Evolutionary conservation across 2,888 invertebrate species (phyloP), one percentile per base, ranked within the genome.

Genomic region (Nymphalis urticae): DNA sequence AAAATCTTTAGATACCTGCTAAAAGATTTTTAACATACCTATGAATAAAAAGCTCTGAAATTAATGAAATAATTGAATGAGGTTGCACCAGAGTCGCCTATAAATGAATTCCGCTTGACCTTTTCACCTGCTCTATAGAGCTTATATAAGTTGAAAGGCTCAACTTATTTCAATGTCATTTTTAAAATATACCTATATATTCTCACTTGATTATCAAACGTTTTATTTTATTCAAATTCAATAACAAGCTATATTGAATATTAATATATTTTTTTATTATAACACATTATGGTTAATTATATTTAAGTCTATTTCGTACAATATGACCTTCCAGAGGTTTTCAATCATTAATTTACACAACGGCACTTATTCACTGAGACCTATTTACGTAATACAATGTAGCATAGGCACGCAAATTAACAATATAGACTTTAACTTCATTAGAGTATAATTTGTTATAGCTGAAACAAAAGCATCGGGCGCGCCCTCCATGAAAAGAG

Each of bases 401-500:
- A 61, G n/a, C 64, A 50, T 48, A 48, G 19, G 54, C 47, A 54
- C 48, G 13, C 60, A 58, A 67, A 61, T 62, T 64, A 60, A 66
- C 24, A 64, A 59, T 60, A 68, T 27, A 53, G n/a, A 48, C 51
- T 48, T 65, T 69, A 62, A 50, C 17, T 53, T 66, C 47, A 36
- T 67, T 56, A 56, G 54, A 56, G 54, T 56, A 67, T 66, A 64
- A 62, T 72, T 70, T 76, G 71, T 75, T 72, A 60, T 79, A 89
- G 88, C 80, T 81, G 87, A 86, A 77, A 83, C 83, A 47, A 79
- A 76, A 72, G 73, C 83, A 73, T 79, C 85, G 62, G 81, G 81
- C 66, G 77, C 82, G 71, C 85, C 88, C 51, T 87, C 91, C 47
- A 79, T 88, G 70, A 89, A 89, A 81, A 84, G 91, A 60, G 90